A percentile compares a stretch with the other conserved stretches of the same genome.
Evolutionary conservation across 2,888 invertebrate genomes (phyloP).

Genomic region (Orgyia antiqua): DNA sequence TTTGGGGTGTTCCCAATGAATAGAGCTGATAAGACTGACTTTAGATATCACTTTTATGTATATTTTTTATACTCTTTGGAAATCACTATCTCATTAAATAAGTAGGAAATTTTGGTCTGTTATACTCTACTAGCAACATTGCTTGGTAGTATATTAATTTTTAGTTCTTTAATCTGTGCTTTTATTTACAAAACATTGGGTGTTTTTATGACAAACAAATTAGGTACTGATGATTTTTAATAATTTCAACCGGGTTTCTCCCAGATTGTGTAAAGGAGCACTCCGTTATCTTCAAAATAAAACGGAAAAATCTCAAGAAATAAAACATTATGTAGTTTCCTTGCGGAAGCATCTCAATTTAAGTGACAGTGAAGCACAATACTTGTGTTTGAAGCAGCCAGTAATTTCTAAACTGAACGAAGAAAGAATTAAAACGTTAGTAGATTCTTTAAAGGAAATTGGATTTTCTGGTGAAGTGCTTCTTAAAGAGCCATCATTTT

Average conservation of each 20-base stretch:
- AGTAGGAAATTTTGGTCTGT: too few species aligned
- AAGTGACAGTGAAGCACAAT: slow-evolving; percentile 44
- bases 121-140: slow-evolving; percentile 12
- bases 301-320: slow-evolving; percentile 7
- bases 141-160: too few species aligned
- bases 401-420: slow-evolving; percentile 43
- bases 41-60: too few species aligned
- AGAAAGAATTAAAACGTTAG: slow-evolving; percentile 33
- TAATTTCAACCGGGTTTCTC: not conserved
- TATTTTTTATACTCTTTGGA: too few species aligned
- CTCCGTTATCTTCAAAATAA: slow-evolving; percentile 7
- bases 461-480: slow-evolving; percentile 44
- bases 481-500: slow-evolving; percentile 48
- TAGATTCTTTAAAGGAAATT: slow-evolving; percentile 42
- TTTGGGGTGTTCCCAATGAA: too few species aligned
- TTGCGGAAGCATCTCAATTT: slow-evolving; percentile 49
- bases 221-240: not conserved
- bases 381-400: slow-evolving; percentile 53
- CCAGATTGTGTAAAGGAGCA: not conserved
- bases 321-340: slow-evolving; percentile 20
- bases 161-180: too few species aligned
- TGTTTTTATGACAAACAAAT: too few species aligned
- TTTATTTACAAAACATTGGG: too few species aligned
- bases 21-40: too few species aligned
- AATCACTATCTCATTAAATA: too few species aligned